phyloP scores from a whole-genome alignment of 2,888 invertebrate genomes.

The Phasia obesa region DNA sequence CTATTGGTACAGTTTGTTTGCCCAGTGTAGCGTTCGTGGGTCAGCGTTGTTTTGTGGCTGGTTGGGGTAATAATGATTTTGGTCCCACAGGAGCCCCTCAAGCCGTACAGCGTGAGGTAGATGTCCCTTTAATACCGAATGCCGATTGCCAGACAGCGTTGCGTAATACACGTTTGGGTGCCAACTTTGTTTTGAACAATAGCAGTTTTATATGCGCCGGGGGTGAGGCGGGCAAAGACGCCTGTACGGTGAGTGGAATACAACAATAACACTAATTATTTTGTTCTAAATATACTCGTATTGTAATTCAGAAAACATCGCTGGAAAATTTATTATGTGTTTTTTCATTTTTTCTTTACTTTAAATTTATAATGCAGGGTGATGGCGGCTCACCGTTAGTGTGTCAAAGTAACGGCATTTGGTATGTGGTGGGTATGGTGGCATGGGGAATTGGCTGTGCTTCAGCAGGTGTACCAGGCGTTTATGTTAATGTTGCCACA shows the following conservation, averaged over 20 bases:
- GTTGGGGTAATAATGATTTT: slow-evolving; percentile 94
- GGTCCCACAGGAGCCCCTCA: slow-evolving; percentile 82
- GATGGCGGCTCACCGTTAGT: slow-evolving; percentile 83
- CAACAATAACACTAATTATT: slow-evolving; percentile 20
- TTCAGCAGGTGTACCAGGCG: slow-evolving; percentile 87
- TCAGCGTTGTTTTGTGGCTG: slow-evolving; percentile 86
- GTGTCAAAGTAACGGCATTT: slow-evolving; percentile 77
- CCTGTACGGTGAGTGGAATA: slow-evolving; percentile 86
- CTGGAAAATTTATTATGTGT: not conserved
- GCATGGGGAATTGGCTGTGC: slow-evolving; percentile 86
- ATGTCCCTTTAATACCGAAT: slow-evolving; percentile 88
- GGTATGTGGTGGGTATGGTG: slow-evolving; percentile 83
- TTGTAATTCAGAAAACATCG: too few relatives aligned
- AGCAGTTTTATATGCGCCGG: slow-evolving; percentile 91
- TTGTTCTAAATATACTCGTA: too few relatives aligned
- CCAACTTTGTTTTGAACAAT: slow-evolving; percentile 85
- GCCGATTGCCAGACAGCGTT: slow-evolving; percentile 86
- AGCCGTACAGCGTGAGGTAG: slow-evolving; percentile 89
- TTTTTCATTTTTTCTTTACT: not conserved
- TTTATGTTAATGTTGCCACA: slow-evolving; percentile 89
- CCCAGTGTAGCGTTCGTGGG: slow-evolving; percentile 83
- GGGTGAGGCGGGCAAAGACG: slow-evolving; percentile 89
- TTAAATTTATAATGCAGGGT: slow-evolving; percentile 78
- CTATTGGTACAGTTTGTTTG: slow-evolving; percentile 86
- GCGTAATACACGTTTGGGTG: slow-evolving; percentile 86